phyloP scores from a whole-genome alignment of 1,140 invertebrate species.

The Drosophila pruinosa region DNA sequence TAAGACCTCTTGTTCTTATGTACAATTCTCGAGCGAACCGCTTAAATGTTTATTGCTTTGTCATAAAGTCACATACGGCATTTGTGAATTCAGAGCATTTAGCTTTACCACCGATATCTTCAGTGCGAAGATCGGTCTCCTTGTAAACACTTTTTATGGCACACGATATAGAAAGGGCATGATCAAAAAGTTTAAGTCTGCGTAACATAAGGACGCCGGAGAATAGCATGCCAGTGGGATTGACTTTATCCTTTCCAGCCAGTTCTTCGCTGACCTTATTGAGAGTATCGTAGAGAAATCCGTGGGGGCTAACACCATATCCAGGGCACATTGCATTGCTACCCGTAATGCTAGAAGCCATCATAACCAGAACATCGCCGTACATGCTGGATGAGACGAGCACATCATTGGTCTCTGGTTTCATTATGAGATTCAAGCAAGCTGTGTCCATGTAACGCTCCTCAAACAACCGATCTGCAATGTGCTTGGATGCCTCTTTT shows the following conservation, averaged over 20 bases:
- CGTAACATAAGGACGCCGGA: conserved; percentile 41
- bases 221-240: conserved; percentile 61
- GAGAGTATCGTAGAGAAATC: conserved; percentile 36
- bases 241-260: conserved; percentile 41
- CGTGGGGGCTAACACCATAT: conserved; percentile 29
- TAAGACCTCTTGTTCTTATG: too few species aligned
- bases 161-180: conserved; percentile 27
- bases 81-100: conserved; percentile 54
- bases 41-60: not conserved
- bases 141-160: conserved; percentile 38
- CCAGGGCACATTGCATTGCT: conserved; percentile 42
- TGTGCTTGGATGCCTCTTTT: conserved; percentile 1
- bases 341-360: conserved; percentile 51
- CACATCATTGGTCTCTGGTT: conserved; percentile 30
- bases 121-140: conserved; percentile 51
- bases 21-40: not conserved
- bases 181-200: conserved; percentile 4
- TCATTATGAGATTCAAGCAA: conserved; percentile 42
- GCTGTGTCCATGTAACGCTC: conserved; percentile 65
- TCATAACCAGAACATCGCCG: conserved; percentile 53
- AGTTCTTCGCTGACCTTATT: not conserved
- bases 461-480: conserved; percentile 18
- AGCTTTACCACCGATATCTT: conserved; percentile 46
- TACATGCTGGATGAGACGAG: conserved; percentile 69
- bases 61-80: conserved; percentile 40